Evolutionary conservation across 1,140 invertebrate genomes (phyloP).

Genomic region (Calephelis nemesis): DNA sequence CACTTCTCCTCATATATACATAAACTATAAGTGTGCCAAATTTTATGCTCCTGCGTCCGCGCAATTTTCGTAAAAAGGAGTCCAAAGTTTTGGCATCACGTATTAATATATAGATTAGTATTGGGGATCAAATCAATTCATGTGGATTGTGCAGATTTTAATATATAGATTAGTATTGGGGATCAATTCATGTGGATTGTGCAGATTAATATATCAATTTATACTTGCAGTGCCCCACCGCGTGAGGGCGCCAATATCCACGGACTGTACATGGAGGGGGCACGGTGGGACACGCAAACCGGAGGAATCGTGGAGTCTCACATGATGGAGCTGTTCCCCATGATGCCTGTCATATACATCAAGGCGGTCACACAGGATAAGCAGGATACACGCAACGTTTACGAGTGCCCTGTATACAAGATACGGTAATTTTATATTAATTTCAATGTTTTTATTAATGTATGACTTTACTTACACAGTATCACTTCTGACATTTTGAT

Average conservation of each 20-base stretch:
- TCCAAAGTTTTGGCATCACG: too few relatives aligned
- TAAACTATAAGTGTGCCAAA: too few relatives aligned
- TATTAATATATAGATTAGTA: too few relatives aligned
- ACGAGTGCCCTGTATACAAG: constrained; percentile 97
- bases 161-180: too few relatives aligned
- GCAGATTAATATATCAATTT: background rate
- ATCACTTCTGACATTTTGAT: too few relatives aligned
- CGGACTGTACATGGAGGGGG: constrained; percentile 96
- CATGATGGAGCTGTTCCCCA: constrained; percentile 93
- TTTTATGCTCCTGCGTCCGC: too few relatives aligned
- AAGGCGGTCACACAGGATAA: constrained; percentile 93
- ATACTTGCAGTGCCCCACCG: constrained; percentile 83
- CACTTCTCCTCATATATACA: too few relatives aligned
- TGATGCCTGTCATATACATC: constrained; percentile 95
- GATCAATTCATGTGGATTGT: background rate
- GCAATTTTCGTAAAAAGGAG: too few relatives aligned
- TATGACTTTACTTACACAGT: too few relatives aligned
- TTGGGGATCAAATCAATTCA: too few relatives aligned
- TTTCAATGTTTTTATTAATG: too few relatives aligned
- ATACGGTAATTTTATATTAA: constrained; percentile 84
- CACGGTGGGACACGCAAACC: constrained; percentile 90
- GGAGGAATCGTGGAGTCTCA: constrained; percentile 90
- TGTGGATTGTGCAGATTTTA: too few relatives aligned
- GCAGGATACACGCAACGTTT: constrained; percentile 91
- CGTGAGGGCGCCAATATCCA: constrained; percentile 95